Evolutionary conservation across 2,888 invertebrate genomes (phyloP).

Genomic region (Empis stercorea): DNA sequence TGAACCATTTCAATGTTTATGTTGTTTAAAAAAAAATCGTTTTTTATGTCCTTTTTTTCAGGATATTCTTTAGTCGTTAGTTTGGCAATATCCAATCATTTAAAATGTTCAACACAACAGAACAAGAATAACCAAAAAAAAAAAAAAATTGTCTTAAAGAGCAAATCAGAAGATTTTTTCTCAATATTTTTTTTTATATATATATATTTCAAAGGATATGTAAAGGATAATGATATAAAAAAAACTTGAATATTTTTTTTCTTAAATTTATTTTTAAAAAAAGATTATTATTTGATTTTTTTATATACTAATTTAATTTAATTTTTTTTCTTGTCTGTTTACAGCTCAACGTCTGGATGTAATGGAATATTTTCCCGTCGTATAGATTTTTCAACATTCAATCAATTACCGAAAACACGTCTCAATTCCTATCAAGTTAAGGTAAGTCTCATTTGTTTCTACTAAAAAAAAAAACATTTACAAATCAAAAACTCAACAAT

Average conservation of each 20-base stretch:
- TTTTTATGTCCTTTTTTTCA: not conserved
- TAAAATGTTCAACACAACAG: not conserved
- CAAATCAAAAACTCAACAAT: not conserved
- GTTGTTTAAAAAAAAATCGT: no score
- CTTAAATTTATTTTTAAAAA: no score
- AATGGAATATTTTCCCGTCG: slow-evolving; percentile 89
- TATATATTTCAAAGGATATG: no score
- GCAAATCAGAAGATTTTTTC: no score
- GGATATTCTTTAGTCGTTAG: not conserved
- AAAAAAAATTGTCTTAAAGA: not conserved
- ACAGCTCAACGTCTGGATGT: slow-evolving; percentile 74
- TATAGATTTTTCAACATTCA: slow-evolving; percentile 88
- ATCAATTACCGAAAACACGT: slow-evolving; percentile 85
- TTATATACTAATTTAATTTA: not conserved
- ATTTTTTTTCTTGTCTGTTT: slow-evolving; percentile 34
- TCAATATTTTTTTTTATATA: no score
- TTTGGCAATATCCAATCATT: not conserved
- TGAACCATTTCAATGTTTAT: no score
- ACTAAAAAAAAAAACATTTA: not conserved
- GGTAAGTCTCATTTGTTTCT: slow-evolving; percentile 45
- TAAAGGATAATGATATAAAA: no score
- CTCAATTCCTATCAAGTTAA: slow-evolving; percentile 99
- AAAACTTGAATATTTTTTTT: no score
- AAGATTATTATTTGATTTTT: not conserved
- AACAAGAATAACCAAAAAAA: no score